These are phyloP conservation scores for Anolis sagrei DNA, from an alignment of 2,113 vertebrate genomes.

Conservation along the genomic window DNA sequence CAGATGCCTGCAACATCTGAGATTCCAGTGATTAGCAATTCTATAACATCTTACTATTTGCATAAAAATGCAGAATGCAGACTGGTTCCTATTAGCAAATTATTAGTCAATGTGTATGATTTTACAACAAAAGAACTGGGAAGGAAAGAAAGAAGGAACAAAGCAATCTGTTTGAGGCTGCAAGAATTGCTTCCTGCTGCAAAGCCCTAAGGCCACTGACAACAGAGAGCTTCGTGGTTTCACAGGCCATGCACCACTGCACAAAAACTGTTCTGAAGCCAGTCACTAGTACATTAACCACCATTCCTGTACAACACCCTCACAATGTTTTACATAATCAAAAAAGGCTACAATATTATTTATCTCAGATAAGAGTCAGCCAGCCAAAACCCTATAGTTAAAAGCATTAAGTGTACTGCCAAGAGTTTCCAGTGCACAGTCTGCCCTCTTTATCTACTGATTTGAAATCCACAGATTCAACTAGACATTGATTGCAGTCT, in stretches of 20 bases:
- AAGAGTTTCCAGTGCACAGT: background rate
- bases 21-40: constrained; percentile 24
- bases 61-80: constrained; percentile 31
- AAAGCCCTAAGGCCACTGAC: background rate
- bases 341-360: background rate
- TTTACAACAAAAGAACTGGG: constrained; percentile 33
- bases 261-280: background rate
- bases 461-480: too few relatives aligned
- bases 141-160: constrained; percentile 31
- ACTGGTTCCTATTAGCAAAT: constrained; percentile 36
- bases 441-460: too few relatives aligned
- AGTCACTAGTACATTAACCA: background rate
- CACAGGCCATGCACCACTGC: background rate
- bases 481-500: too few relatives aligned
- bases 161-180: constrained; percentile 2
- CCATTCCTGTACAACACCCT: background rate
- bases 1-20: constrained; percentile 18
- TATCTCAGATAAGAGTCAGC: background rate
- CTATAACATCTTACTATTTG: constrained; percentile 15
- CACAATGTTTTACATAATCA: background rate
- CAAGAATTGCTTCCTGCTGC: constrained; percentile 17
- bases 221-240: background rate
- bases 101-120: constrained; percentile 11
- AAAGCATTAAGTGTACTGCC: background rate
- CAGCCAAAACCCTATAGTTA: background rate